Conservation (phyloP, 1,140 invertebrate species). For the Oreohelix idahoensis region DNA sequence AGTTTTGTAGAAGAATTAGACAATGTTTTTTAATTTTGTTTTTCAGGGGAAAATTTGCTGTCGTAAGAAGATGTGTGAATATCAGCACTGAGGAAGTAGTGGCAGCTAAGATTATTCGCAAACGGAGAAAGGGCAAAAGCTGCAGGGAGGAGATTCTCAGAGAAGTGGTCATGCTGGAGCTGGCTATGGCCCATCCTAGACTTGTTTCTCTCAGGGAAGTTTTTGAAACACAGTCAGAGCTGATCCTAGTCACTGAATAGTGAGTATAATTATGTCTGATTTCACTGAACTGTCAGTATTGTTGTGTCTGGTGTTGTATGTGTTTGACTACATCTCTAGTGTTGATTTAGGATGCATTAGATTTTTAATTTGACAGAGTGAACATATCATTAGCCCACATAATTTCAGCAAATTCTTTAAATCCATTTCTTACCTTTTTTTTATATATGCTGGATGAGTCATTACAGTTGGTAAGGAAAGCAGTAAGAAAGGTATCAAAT, state of each 20-base stretch:
- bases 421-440: too few species aligned
- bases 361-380: too few species aligned
- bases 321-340: too few species aligned
- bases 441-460: too few species aligned
- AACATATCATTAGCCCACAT: too few species aligned
- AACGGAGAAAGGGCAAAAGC: constrained; percentile 79
- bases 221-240: constrained; percentile 85
- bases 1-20: too few species aligned
- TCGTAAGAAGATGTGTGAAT: constrained; percentile 90
- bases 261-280: constrained; percentile 76
- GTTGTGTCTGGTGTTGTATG: background rate
- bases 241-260: constrained; percentile 90
- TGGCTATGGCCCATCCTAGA: constrained; percentile 83
- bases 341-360: background rate
- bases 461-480: too few species aligned
- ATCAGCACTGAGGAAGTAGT: constrained; percentile 87
- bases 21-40: too few species aligned
- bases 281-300: background rate
- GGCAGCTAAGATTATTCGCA: constrained; percentile 95
- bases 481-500: too few species aligned
- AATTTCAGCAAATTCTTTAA: too few species aligned
- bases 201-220: constrained; percentile 92
- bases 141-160: constrained; percentile 75
- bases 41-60: constrained; percentile 94
- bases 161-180: constrained; percentile 90